Evolutionary conservation across 2,888 invertebrate species (phyloP).

Genomic region (Lithosia quadra): DNA sequence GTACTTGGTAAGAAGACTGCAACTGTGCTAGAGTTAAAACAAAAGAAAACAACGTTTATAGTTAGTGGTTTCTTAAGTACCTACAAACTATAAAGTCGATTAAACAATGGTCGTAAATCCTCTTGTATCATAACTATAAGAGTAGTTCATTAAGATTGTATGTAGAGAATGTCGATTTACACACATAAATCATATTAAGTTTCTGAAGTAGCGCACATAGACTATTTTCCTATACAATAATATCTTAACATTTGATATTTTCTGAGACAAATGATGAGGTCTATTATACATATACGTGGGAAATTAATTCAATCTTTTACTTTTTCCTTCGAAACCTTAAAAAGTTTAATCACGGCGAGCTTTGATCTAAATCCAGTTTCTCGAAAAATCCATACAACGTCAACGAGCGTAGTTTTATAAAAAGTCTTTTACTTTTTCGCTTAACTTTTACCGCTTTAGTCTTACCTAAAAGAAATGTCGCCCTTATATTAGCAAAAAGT

Average conservation of each 20-base stretch:
- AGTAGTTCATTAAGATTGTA: neutral
- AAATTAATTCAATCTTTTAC: neutral
- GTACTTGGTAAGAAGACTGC: neutral
- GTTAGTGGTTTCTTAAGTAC: neutral
- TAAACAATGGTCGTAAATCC: neutral
- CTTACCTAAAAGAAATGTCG: conserved; percentile 32
- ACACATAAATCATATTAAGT: too few relatives aligned
- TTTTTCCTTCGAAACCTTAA: neutral
- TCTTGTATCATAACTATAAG: neutral
- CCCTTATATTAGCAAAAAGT: conserved; percentile 24
- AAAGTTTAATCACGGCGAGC: neutral
- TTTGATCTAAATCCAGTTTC: conserved; percentile 1
- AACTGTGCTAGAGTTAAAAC: neutral
- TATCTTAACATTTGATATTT: neutral
- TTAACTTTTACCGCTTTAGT: conserved; percentile 13
- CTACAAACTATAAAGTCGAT: neutral
- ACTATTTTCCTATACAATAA: too few relatives aligned
- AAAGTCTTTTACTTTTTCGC: conserved; percentile 16
- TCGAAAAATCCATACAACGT: neutral
- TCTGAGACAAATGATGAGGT: neutral
- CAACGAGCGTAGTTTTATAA: neutral
- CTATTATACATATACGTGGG: too few relatives aligned
- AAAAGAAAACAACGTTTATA: neutral
- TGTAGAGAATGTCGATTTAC: too few relatives aligned
- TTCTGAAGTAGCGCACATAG: too few relatives aligned